Conservation (phyloP, 2,113 vertebrate species). For the Calyptomena viridis region DNA sequence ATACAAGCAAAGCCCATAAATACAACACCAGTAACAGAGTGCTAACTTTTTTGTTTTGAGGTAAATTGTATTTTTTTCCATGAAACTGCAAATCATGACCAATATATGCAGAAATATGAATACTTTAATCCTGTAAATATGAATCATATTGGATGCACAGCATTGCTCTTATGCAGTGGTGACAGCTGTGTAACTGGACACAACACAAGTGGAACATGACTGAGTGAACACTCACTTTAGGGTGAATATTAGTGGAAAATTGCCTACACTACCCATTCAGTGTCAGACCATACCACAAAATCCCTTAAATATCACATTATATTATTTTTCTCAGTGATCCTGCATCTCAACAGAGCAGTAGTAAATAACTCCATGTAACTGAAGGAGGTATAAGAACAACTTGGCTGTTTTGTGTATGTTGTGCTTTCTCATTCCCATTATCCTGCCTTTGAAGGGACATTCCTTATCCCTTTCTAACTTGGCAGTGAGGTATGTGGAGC, state of each 20-base stretch:
- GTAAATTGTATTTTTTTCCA: neutral
- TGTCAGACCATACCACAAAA: neutral
- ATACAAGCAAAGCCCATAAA: neutral
- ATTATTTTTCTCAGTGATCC: neutral
- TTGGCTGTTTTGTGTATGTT: fast-evolving
- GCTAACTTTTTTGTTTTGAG: neutral
- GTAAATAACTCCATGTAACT: neutral
- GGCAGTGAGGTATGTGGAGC: neutral
- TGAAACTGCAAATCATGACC: neutral
- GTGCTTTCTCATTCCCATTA: neutral
- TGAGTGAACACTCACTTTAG: neutral
- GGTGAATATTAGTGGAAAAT: neutral
- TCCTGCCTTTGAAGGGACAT: neutral
- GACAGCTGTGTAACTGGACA: neutral
- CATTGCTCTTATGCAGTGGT: neutral
- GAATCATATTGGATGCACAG: neutral
- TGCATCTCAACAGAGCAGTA: neutral
- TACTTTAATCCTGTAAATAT: neutral
- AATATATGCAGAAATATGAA: neutral
- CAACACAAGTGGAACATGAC: neutral
- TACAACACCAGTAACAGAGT: neutral
- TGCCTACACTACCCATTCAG: neutral
- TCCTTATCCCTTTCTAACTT: neutral
- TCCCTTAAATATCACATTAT: neutral
- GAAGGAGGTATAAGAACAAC: neutral